Base-by-base conservation (phyloP, 1,140 invertebrate species). In the Dendrolimus kikuchii region DNA sequence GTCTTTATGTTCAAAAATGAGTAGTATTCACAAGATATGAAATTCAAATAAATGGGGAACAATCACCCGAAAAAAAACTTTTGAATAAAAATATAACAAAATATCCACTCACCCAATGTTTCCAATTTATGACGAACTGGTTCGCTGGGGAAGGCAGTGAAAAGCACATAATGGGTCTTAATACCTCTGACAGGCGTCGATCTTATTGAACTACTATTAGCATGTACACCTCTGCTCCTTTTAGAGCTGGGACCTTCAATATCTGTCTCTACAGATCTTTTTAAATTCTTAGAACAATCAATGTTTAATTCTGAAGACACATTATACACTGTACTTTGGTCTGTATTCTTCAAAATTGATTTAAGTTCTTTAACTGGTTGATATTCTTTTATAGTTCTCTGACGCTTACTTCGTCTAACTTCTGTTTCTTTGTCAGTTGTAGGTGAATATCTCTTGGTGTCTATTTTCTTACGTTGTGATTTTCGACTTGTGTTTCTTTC, bases 121-220 rank as follows among this genome's bases (percentile, higher is more conserved):
- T 76, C 71, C 47, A 85, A 59, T 47, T 74, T 72, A 6, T 23
- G 43, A 48, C 68, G 72, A 1, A 81, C 69, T 51, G 77, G 70
- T 7, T 77, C 69, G 42, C 51, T 60, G 1, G 79, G 66, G 38
- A 81, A 81, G 0, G 80, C 78, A 4, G 82, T 83, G 42, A 83
- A 81, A 8, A 86, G 55, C 37, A 86, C 78, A 52, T 65, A 58
- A 0, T 77, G 77, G 3, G 62, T 73, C 40, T 65, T 71, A 2
- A 59, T 49, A 10, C 42, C 49, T 50, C 63, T 65, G 7, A 62
- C 56, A 2, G 71, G 66, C 4, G 70, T 77, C n/a, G 66, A 42
- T 38, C 60, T 62, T 9, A 55, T 43, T 0, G 59, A 59, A 42
- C 44, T 53, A 5, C 40, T n/a, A 8, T 46, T 45, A 44, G 6